Evolutionary conservation across 1,140 invertebrate genomes (phyloP).

Genomic region (Amyelois transitella): DNA sequence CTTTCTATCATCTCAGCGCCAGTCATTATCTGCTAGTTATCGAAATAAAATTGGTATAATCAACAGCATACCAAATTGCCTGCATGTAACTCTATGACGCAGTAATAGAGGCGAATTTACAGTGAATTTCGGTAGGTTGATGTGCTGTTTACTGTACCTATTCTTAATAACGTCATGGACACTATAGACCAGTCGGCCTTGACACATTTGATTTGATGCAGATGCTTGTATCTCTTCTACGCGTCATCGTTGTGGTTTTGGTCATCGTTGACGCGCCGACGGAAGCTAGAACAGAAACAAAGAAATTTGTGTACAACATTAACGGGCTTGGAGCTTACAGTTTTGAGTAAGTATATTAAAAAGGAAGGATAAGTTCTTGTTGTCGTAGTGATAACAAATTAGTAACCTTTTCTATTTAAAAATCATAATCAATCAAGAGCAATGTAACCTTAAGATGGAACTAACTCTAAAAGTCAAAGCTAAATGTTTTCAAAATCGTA

Average conservation of each 20-base stretch:
- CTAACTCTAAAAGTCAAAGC: too few relatives aligned
- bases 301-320: slow-evolving; percentile 44
- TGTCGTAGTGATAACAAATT: too few relatives aligned
- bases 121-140: too few relatives aligned
- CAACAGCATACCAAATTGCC: too few relatives aligned
- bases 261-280: neutral
- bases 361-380: too few relatives aligned
- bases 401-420: too few relatives aligned
- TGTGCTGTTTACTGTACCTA: too few relatives aligned
- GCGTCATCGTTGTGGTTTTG: neutral
- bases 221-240: neutral
- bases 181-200: neutral
- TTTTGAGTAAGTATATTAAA: slow-evolving; percentile 68
- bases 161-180: neutral
- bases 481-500: too few relatives aligned
- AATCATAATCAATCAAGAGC: too few relatives aligned
- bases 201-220: neutral
- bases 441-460: too few relatives aligned
- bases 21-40: neutral
- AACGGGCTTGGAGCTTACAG: slow-evolving; percentile 57
- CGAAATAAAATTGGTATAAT: neutral
- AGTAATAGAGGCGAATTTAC: too few relatives aligned
- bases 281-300: slow-evolving; percentile 23
- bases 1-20: neutral
- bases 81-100: too few relatives aligned